Evolutionary conservation across 2,113 vertebrate genomes (phyloP).

Genomic region (Climacteris rufus): DNA sequence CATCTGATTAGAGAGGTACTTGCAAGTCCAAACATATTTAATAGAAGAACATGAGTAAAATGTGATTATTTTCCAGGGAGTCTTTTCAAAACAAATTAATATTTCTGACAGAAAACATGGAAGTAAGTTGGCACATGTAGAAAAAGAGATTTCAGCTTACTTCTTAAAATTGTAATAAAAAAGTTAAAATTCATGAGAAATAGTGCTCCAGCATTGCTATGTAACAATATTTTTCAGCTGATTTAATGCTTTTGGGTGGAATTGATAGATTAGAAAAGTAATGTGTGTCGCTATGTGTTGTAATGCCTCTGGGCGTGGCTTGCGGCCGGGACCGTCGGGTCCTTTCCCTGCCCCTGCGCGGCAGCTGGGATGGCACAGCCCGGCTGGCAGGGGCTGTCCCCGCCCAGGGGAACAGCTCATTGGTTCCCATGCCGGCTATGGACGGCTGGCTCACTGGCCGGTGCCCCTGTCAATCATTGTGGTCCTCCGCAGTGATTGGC

Average conservation of each 20-base stretch:
- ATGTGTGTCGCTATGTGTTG: neutral
- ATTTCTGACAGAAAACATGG: neutral
- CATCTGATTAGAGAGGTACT: neutral
- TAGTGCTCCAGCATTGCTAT: neutral
- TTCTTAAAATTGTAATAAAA: neutral
- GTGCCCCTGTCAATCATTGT: no score
- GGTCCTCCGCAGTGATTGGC: no score
- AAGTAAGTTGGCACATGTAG: neutral
- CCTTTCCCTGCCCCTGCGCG: no score
- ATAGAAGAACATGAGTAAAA: neutral
- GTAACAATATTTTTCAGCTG: accelerated
- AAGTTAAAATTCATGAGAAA: neutral
- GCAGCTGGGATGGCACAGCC: no score
- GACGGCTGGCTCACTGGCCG: no score
- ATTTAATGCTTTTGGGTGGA: neutral
- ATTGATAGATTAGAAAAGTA: neutral
- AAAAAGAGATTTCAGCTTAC: neutral
- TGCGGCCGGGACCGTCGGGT: no score
- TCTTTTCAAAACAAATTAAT: neutral
- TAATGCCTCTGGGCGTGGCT: no score
- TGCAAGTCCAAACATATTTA: neutral
- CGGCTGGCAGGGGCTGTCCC: no score
- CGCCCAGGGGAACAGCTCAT: no score
- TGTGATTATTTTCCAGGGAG: neutral
- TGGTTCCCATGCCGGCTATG: no score